Conservation (phyloP, 92 coral and sea anemone genomes). For the Palythoa grandiflora region DNA sequence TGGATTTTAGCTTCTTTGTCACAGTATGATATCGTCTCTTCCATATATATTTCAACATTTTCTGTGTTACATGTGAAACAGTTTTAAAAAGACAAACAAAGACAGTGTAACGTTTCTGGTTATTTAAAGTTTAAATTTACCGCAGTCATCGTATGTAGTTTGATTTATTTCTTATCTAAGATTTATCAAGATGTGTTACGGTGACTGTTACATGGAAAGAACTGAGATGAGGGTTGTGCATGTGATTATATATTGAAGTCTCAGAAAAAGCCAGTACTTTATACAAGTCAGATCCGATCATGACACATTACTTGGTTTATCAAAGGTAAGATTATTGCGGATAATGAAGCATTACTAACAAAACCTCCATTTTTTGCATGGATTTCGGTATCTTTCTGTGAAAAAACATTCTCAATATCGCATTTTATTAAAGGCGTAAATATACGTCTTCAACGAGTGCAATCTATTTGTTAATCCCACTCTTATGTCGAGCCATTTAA, state of each 20-base stretch:
- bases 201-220: neutral
- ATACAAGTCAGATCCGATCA: neutral
- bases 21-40: neutral
- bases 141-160: neutral
- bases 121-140: neutral
- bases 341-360: neutral
- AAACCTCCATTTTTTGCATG: neutral
- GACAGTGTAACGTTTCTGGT: neutral
- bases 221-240: neutral
- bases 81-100: neutral
- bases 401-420: neutral
- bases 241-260: neutral
- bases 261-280: neutral
- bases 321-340: neutral
- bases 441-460: neutral
- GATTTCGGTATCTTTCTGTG: neutral
- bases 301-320: neutral
- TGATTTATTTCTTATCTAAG: neutral
- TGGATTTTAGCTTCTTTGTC: neutral
- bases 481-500: neutral
- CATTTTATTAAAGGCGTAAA: neutral
- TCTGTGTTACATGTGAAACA: neutral
- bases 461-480: neutral
- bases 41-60: neutral
- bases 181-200: neutral